A percentile compares a stretch with the other conserved stretches of the same genome.
Evolutionary conservation across 2,113 vertebrate genomes (phyloP).

Genomic region (Tragulus kanchil): DNA sequence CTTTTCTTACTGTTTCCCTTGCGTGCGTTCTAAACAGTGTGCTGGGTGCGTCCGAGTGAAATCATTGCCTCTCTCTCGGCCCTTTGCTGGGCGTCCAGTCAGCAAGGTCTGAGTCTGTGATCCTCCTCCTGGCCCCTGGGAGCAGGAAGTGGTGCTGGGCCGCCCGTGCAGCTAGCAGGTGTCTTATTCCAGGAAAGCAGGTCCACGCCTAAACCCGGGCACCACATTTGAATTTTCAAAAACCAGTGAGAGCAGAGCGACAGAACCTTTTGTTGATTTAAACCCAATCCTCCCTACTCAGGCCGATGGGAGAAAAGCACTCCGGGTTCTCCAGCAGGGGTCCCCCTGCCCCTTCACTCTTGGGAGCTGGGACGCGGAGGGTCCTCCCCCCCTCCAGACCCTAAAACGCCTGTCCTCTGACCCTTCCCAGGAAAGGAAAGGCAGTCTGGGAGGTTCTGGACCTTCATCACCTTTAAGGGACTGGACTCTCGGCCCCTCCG

Average conservation of each 20-base stretch:
- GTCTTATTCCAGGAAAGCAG: slow-evolving; percentile 8
- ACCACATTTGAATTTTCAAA: background rate
- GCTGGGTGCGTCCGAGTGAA: accelerated
- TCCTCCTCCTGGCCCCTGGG: background rate
- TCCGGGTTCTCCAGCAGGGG: background rate
- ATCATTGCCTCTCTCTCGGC: accelerated
- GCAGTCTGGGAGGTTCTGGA: background rate
- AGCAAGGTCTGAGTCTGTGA: accelerated
- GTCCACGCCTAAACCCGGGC: background rate
- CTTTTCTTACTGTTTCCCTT: background rate
- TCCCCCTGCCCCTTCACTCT: no score
- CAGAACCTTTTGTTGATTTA: slow-evolving; percentile 49
- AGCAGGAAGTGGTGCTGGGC: background rate
- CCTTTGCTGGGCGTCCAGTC: background rate
- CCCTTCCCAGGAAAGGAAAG: background rate
- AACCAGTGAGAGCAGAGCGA: background rate
- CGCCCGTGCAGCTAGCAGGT: background rate
- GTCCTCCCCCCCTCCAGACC: background rate
- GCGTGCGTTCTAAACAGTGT: accelerated
- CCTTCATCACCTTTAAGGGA: background rate
- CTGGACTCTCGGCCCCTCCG: no score
- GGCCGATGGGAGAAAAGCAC: background rate
- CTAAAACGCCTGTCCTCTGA: background rate
- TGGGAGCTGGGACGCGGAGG: background rate
- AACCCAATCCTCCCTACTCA: slow-evolving; percentile 64